Evolutionary conservation across 2,888 invertebrate genomes (phyloP).

Genomic region (Agonum fuliginosum): DNA sequence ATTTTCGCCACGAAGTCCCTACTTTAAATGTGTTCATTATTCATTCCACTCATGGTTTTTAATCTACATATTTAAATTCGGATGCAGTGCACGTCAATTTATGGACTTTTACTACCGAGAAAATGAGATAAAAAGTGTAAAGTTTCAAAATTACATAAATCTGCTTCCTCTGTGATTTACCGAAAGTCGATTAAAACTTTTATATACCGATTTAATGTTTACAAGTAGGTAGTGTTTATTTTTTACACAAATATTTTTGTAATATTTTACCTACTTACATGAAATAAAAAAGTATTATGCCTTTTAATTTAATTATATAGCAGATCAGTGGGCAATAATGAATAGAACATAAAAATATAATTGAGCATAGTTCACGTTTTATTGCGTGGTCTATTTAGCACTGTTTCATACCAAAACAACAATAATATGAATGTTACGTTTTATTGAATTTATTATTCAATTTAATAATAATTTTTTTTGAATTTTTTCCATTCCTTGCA

Average conservation of each 20-base stretch:
- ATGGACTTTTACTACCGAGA: slow-evolving; percentile 49
- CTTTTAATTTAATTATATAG: no score
- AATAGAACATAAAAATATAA: no score
- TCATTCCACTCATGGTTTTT: slow-evolving; percentile 60
- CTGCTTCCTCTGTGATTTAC: slow-evolving; percentile 15
- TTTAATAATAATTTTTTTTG: no score
- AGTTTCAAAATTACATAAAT: slow-evolving; percentile 49
- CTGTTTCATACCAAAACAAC: no score
- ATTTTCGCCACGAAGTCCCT: slow-evolving; percentile 55
- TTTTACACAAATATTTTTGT: not conserved
- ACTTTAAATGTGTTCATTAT: slow-evolving; percentile 59
- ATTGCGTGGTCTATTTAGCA: no score
- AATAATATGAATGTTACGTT: no score
- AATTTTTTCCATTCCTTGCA: no score
- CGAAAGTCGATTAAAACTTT: slow-evolving; percentile 45
- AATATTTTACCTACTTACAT: not conserved
- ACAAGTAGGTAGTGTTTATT: not conserved
- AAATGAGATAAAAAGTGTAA: slow-evolving; percentile 50
- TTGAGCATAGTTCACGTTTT: no score
- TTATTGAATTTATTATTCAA: no score
- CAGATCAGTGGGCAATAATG: no score
- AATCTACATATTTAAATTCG: slow-evolving; percentile 59
- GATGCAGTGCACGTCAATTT: slow-evolving; percentile 57
- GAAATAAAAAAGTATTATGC: not conserved
- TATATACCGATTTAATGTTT: not conserved